These are phyloP conservation scores for Petrocephalus microphthalmus DNA, from an alignment of 2,113 vertebrate genomes.

Conservation along the genomic window DNA sequence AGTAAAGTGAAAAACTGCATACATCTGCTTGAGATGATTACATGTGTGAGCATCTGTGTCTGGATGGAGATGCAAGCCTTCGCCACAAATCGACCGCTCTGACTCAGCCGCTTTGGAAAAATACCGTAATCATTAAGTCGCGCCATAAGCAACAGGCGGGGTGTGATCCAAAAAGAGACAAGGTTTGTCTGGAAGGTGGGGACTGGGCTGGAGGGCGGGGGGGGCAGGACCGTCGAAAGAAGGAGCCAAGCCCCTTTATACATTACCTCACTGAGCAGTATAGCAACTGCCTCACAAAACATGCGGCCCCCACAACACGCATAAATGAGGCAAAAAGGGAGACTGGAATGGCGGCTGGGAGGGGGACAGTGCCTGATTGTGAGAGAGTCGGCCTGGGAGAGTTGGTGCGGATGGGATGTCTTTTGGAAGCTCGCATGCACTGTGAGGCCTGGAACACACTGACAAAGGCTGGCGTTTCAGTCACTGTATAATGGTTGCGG, in stretches of 20 bases:
- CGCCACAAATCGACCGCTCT: constrained; percentile 28
- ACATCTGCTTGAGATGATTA: not conserved
- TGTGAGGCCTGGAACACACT: not conserved
- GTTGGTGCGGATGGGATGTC: not conserved
- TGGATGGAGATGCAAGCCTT: constrained; percentile 39
- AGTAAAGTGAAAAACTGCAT: not conserved
- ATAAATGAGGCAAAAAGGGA: not conserved
- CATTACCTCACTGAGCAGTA: constrained; percentile 11
- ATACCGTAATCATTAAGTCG: not conserved
- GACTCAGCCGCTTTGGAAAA: constrained; percentile 45
- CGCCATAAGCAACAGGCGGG: constrained; percentile 32
- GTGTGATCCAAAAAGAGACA: constrained; percentile 34
- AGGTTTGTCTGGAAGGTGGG: constrained; percentile 29
- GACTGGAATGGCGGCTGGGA: not conserved
- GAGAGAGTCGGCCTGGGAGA: not conserved
- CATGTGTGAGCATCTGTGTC: constrained; percentile 33
- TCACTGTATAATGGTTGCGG: not conserved
- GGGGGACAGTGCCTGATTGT: not conserved
- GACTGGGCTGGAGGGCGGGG: constrained; percentile 10
- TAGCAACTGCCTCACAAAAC: not conserved
- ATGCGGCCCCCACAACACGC: not conserved
- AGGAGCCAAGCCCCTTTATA: constrained; percentile 12
- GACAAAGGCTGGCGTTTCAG: not conserved
- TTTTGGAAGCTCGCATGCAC: not conserved
- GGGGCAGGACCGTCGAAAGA: constrained; percentile 17